Conservation (phyloP, 2,113 vertebrate species). For the Engystomops pustulosus region DNA sequence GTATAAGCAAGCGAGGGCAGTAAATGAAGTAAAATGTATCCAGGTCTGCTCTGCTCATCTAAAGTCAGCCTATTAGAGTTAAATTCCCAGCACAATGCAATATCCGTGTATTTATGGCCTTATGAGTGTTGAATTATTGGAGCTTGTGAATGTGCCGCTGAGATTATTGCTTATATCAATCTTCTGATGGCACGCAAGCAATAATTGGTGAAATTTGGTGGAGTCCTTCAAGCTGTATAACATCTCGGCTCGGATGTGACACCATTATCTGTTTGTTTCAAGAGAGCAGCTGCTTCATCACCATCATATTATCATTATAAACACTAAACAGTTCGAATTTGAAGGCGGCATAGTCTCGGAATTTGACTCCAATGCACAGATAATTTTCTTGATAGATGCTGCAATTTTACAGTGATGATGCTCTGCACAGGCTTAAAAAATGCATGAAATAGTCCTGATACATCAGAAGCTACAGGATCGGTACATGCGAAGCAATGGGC, state of each 20-base stretch:
- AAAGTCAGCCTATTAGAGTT: conserved; percentile 54
- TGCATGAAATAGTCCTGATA: conserved; percentile 58
- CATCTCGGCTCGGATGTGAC: conserved; percentile 57
- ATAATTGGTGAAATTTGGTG: conserved; percentile 59
- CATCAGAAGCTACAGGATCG: conserved; percentile 41
- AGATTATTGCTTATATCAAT: conserved; percentile 60
- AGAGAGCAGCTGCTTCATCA: conserved; percentile 60
- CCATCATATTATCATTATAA: conserved; percentile 61
- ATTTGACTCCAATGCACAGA: conserved; percentile 58
- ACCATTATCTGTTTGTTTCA: conserved; percentile 60
- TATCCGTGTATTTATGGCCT: conserved; percentile 56
- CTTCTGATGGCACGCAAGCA: conserved; percentile 55
- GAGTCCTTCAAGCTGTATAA: conserved; percentile 61
- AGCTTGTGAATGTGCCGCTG: conserved; percentile 52
- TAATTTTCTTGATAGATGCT: conserved; percentile 59
- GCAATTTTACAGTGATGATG: conserved; percentile 57
- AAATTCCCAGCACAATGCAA: conserved; percentile 57
- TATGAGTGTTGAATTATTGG: conserved; percentile 57
- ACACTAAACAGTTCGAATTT: conserved; percentile 60
- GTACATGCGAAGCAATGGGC: conserved; percentile 8
- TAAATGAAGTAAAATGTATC: conserved; percentile 54
- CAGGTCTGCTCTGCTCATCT: conserved; percentile 42
- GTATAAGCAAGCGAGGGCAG: conserved; percentile 48
- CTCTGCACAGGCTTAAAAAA: conserved; percentile 56
- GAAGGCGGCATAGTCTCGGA: conserved; percentile 52